Evolutionary conservation across 2,888 invertebrate species (phyloP).

Genomic region (Tanypteryx hageni): DNA sequence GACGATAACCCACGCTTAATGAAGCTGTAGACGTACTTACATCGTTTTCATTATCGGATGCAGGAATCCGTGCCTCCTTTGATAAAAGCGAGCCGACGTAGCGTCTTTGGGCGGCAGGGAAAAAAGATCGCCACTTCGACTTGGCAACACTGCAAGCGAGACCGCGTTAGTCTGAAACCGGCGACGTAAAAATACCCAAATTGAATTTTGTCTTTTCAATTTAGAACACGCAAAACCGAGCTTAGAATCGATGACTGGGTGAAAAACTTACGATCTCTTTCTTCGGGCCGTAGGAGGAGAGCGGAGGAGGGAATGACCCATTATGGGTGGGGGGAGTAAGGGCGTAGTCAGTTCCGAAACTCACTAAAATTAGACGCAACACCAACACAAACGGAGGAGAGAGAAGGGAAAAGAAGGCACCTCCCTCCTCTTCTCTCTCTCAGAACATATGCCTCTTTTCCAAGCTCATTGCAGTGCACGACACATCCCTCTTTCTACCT

Average conservation of each 20-base stretch:
- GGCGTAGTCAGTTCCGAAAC: conserved; percentile 17
- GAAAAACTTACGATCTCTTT: not conserved
- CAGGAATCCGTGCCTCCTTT: too few relatives aligned
- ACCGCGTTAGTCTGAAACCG: not conserved
- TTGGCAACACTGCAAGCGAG: not conserved
- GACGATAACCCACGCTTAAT: too few relatives aligned
- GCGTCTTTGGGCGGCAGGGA: too few relatives aligned
- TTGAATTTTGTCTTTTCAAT: not conserved
- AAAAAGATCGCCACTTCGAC: not conserved
- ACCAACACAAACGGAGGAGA: not conserved
- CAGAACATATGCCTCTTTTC: not conserved
- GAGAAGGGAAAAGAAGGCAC: too few relatives aligned
- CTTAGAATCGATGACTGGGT: not conserved
- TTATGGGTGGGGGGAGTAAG: not conserved
- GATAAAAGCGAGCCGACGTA: too few relatives aligned
- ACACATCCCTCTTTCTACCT: not conserved
- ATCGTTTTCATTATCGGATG: too few relatives aligned
- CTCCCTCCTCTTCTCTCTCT: not conserved
- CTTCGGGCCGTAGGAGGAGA: too few relatives aligned
- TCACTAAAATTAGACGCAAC: not conserved
- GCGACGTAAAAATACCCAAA: not conserved
- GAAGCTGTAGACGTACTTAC: too few relatives aligned
- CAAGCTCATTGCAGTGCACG: not conserved
- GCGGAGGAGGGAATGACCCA: not conserved
- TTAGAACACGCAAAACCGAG: not conserved